Conservation (phyloP, 1,140 invertebrate genomes). For the Cheumatopsyche charites region DNA sequence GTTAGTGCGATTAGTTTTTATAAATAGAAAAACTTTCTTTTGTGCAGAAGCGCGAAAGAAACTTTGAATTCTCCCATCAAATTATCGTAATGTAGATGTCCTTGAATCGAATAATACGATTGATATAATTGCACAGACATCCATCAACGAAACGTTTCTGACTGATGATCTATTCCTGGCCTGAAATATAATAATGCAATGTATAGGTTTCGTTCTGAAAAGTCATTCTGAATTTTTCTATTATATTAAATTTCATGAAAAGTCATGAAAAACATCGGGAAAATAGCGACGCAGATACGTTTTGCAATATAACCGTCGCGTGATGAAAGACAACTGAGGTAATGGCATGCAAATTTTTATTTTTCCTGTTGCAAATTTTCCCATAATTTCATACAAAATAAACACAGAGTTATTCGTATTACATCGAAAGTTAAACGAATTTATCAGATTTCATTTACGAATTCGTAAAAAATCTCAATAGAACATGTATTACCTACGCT, state of each 20-base stretch:
- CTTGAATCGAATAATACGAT: not conserved
- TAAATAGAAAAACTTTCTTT: slow-evolving; percentile 1
- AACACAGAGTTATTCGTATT: not conserved
- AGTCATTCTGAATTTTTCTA: no score
- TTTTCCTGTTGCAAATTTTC: not conserved
- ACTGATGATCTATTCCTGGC: no score
- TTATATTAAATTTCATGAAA: no score
- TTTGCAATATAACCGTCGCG: slow-evolving; percentile 9
- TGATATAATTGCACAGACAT: no score
- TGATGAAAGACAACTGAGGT: slow-evolving; percentile 14
- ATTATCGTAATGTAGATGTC: not conserved
- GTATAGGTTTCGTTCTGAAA: no score
- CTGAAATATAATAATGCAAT: no score
- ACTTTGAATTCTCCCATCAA: not conserved
- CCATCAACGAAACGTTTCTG: no score
- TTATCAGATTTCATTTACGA: no score
- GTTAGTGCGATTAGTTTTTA: not conserved
- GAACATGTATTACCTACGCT: no score
- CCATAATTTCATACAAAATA: not conserved
- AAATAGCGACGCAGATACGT: not conserved
- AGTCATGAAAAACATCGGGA: no score
- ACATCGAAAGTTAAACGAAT: no score
- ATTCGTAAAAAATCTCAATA: no score
- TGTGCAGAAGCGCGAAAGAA: not conserved
- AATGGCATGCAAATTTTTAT: not conserved